Evolutionary conservation across 2,113 vertebrate genomes (phyloP).

Genomic region (Heliornis fulica): DNA sequence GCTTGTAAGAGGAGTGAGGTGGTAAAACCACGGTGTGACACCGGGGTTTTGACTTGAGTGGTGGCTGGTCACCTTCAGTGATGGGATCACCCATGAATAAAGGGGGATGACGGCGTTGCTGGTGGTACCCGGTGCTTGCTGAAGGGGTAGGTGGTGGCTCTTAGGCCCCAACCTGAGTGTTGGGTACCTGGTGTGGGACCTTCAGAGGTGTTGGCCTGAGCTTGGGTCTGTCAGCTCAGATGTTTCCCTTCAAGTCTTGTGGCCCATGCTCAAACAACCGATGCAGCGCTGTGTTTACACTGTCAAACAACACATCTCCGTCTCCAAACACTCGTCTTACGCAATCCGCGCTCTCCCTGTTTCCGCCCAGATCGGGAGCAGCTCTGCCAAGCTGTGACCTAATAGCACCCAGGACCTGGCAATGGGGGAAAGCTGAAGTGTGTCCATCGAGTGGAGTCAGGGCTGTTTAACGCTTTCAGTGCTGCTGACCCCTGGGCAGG

Average conservation of each 20-base stretch:
- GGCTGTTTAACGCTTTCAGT: not conserved
- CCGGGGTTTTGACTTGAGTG: no score
- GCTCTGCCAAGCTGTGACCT: not conserved
- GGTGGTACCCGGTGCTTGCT: not conserved
- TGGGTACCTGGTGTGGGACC: not conserved
- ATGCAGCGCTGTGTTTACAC: not conserved
- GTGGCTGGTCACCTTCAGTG: no score
- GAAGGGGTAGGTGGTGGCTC: not conserved
- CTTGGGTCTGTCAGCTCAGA: fast-evolving
- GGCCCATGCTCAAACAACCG: not conserved
- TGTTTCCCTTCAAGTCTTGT: not conserved
- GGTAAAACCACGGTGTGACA: no score
- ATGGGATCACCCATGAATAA: fast-evolving
- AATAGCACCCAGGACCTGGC: not conserved
- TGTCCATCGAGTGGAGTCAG: fast-evolving
- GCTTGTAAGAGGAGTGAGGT: not conserved
- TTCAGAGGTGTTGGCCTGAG: not conserved
- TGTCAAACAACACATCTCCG: not conserved
- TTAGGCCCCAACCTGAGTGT: fast-evolving
- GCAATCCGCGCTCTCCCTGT: not conserved
- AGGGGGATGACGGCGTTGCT: fast-evolving
- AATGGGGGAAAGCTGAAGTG: not conserved
- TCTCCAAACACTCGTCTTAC: not conserved
- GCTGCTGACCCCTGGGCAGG: not conserved
- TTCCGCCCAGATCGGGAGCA: not conserved